Percentiles rank a stretch among this genome's conserved stretches.
Conservation (phyloP, 2,113 vertebrate species). For the Nothobranchius kuhntae region DNA sequence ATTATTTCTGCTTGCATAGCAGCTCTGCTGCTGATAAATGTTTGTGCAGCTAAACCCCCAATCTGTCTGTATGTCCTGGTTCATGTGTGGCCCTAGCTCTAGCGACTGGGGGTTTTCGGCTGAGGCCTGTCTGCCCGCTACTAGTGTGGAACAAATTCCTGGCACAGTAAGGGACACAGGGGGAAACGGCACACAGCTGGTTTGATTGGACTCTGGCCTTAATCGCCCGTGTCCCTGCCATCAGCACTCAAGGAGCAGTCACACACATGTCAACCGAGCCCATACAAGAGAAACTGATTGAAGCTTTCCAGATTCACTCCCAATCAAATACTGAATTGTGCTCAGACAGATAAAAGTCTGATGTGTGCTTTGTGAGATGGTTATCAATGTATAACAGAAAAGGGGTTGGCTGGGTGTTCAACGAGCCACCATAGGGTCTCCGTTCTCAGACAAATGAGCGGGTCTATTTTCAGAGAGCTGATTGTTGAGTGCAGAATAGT, state of each 20-base stretch:
- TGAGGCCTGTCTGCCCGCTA: slow-evolving; percentile 32
- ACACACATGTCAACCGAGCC: slow-evolving; percentile 63
- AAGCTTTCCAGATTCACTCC: slow-evolving; percentile 60
- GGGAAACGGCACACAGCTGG: slow-evolving; percentile 66
- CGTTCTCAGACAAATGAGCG: slow-evolving; percentile 31
- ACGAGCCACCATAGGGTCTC: slow-evolving; percentile 30
- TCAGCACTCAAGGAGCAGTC: slow-evolving; percentile 70
- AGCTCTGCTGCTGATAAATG: slow-evolving; percentile 57
- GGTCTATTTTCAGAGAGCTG: slow-evolving; percentile 41
- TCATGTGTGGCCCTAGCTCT: slow-evolving; percentile 67
- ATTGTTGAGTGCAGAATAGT: slow-evolving; percentile 35
- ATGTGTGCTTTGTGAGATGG: slow-evolving; percentile 37
- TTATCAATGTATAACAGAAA: slow-evolving; percentile 47
- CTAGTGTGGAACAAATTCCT: slow-evolving; percentile 64
- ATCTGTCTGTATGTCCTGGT: slow-evolving; percentile 59
- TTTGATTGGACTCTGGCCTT: slow-evolving; percentile 72
- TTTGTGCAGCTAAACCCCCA: slow-evolving; percentile 64
- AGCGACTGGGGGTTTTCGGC: slow-evolving; percentile 47
- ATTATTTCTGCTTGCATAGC: slow-evolving; percentile 69
- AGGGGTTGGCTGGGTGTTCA: slow-evolving; percentile 28
- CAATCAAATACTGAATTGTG: slow-evolving; percentile 66
- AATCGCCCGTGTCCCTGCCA: slow-evolving; percentile 61
- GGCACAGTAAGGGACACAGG: slow-evolving; percentile 49
- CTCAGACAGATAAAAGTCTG: slow-evolving; percentile 58
- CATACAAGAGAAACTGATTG: slow-evolving; percentile 76